Conservation (phyloP, 2,888 invertebrate genomes). For the Frankliniella intonsa region DNA sequence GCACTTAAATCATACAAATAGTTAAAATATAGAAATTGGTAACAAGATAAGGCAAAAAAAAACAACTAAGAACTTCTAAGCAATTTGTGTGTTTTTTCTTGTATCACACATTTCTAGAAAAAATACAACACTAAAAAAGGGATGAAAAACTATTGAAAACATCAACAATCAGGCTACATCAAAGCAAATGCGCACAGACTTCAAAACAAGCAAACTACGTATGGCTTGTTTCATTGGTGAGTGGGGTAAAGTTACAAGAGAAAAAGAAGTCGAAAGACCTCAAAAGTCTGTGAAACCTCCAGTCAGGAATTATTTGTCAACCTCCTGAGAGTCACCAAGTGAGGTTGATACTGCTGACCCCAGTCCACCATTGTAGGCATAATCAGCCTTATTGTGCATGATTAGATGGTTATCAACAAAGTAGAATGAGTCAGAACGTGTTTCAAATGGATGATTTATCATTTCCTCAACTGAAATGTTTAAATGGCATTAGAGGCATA, state of each 20-base stretch:
- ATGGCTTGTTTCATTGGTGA: no score
- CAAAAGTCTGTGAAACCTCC: background rate
- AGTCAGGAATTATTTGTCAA: background rate
- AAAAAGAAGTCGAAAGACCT: background rate
- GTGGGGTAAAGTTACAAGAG: background rate
- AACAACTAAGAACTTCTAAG: background rate
- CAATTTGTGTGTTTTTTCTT: no score
- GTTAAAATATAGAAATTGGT: background rate
- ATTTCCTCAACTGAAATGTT: constrained; percentile 83
- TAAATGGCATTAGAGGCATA: no score
- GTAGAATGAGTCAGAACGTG: constrained; percentile 97
- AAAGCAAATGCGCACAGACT: no score
- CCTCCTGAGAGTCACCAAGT: background rate
- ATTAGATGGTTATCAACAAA: constrained; percentile 95
- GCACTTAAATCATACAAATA: background rate
- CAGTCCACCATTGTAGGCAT: constrained; percentile 87
- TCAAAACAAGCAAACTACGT: no score
- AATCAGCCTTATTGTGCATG: constrained; percentile 99
- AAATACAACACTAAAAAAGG: no score
- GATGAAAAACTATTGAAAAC: no score
- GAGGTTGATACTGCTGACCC: background rate
- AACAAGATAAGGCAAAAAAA: background rate
- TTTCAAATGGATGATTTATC: constrained; percentile 94
- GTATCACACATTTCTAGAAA: no score
- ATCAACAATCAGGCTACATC: no score